Conservation (phyloP, 2,113 vertebrate species). For the Ivindomyrus marchei region DNA sequence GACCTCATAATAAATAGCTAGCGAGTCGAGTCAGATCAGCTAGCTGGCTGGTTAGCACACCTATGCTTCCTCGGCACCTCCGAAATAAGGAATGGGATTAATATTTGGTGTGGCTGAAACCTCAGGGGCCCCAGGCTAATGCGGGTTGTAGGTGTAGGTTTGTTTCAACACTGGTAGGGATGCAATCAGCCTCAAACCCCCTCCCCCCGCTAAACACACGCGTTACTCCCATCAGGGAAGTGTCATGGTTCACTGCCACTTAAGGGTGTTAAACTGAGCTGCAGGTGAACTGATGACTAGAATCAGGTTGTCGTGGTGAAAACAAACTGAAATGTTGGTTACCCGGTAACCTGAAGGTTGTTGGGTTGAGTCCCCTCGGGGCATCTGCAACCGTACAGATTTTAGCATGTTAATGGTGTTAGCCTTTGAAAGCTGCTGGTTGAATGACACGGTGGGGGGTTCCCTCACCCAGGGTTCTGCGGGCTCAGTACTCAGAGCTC, state of each 20-base stretch:
- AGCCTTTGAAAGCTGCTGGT: background rate
- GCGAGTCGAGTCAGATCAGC: background rate
- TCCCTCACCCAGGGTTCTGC: conserved; percentile 68
- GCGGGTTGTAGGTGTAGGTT: too few species aligned
- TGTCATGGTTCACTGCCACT: background rate
- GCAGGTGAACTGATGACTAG: background rate
- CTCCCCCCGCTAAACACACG: too few species aligned
- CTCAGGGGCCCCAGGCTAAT: background rate
- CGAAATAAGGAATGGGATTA: background rate
- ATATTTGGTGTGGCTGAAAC: background rate
- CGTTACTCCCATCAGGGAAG: background rate
- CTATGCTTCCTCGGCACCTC: background rate
- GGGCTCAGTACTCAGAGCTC: conserved; percentile 88
- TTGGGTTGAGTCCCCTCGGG: background rate
- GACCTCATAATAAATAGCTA: background rate
- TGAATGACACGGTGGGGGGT: background rate
- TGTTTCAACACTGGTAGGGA: too few species aligned
- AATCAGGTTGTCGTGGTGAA: background rate
- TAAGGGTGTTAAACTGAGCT: background rate
- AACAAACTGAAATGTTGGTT: background rate
- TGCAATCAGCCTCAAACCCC: too few species aligned
- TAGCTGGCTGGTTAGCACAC: background rate
- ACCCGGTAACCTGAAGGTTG: background rate
- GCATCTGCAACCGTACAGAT: background rate
- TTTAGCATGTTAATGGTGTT: background rate